Evolutionary conservation across 2,113 vertebrate species (phyloP), one percentile per base, ranked within the genome.

Genomic region (Stegastes partitus): DNA sequence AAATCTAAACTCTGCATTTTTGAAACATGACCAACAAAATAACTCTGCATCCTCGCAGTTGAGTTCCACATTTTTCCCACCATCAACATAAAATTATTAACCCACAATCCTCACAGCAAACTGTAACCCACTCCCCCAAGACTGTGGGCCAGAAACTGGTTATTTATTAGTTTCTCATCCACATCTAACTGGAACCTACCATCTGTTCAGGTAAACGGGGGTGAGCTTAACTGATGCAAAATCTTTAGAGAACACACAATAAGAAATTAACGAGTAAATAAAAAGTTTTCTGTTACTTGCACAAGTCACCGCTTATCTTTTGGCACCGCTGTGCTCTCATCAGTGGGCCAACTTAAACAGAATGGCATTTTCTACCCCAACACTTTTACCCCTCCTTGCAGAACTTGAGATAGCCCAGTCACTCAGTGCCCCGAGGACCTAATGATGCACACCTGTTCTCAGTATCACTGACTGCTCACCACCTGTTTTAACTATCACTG

Each of bases 401-500:
- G 58, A 45, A 11, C 15, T 68, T 44, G n/a, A 49, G n/a, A 53
- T 4, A 4, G 39, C 19, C 51, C 34, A 54, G 39, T 61, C 63
- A 28, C 12, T 69, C 73, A 63, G 28, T 57, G 49, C 49, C 65
- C 8, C n/a, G n/a, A 34, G 39, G 61, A 23, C 34, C 25, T 44
- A 61, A 55, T 4, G 16, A 77, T 34, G 18, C 53, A 67, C 59
- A 74, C 44, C 54, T 85, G 82, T 22, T 73, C 56, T 53, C 42
- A 16, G 25, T 0, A 19, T 26, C 49, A 62, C 55, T 77, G 25
- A 71, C 31, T 64, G 45, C 14, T 64, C 55, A 65, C 68, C 77
- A 81, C 57, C 76, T 66, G 76, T 61, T 84, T 55, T 70, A 62
- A 39, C 51, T 18, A 45, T 62, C 31, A 22, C 9, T 62, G 42